These are phyloP conservation scores for Aphelinus atriplicis DNA, from an alignment of 1,140 invertebrate genomes.

Conservation along the genomic window DNA sequence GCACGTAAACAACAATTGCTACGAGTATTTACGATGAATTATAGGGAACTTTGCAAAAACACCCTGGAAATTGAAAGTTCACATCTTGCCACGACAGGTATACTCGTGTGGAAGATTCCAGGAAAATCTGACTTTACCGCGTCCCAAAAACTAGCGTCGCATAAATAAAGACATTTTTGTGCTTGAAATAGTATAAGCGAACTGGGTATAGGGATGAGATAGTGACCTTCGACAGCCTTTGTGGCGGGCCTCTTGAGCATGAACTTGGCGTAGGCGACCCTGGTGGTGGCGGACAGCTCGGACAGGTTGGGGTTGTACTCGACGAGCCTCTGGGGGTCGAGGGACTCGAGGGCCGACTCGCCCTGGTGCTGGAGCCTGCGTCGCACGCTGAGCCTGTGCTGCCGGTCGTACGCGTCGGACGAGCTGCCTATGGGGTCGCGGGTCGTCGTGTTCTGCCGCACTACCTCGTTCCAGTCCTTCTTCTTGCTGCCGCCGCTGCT, in stretches of 20 bases:
- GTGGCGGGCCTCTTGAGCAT: constrained; percentile 72
- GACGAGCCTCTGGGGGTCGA: constrained; percentile 76
- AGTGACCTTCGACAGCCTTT: constrained; percentile 14
- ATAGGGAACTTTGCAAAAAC: no score
- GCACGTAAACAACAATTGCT: no score
- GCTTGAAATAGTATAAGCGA: no score
- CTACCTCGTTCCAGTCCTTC: constrained; percentile 87
- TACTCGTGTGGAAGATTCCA: no score
- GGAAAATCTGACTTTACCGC: no score
- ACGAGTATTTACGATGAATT: no score
- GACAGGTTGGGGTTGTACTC: constrained; percentile 84
- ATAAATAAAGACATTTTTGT: no score
- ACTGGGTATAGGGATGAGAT: no score
- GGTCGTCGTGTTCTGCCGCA: constrained; percentile 74
- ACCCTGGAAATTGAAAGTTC: no score
- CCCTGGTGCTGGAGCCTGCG: constrained; percentile 72
- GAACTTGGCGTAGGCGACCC: constrained; percentile 87
- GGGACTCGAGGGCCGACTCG: constrained; percentile 67
- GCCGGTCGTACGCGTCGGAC: constrained; percentile 70
- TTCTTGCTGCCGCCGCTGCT: constrained; percentile 70
- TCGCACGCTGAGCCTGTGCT: constrained; percentile 76
- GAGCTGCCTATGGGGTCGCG: constrained; percentile 83
- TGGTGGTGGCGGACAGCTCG: constrained; percentile 76
- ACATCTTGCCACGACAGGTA: no score
- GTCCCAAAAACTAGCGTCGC: no score